phyloP scores from a whole-genome alignment of 2,113 vertebrate species.

The Marmota flaviventris region DNA sequence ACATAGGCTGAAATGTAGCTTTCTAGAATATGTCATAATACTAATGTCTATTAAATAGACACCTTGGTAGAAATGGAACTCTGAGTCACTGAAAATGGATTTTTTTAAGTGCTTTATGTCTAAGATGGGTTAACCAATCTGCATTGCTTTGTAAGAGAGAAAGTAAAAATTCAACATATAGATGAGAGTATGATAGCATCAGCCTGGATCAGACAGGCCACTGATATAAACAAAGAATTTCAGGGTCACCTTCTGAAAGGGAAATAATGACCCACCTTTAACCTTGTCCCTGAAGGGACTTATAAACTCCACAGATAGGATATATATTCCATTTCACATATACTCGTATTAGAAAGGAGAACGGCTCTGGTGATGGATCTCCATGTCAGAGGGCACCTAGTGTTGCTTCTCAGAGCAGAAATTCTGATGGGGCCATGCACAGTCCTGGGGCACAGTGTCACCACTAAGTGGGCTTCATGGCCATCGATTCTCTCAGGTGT shows the following conservation, averaged over 20 bases:
- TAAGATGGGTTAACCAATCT: slow-evolving; percentile 34
- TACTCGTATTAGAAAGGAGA: slow-evolving; percentile 64
- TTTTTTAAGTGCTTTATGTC: background rate
- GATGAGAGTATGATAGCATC: background rate
- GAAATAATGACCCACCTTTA: slow-evolving; percentile 69
- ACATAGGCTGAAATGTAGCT: background rate
- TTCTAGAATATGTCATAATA: slow-evolving; percentile 47
- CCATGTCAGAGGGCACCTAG: slow-evolving; percentile 65
- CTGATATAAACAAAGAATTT: slow-evolving; percentile 45
- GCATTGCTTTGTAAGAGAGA: background rate
- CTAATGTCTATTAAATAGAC: background rate
- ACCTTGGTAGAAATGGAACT: slow-evolving; percentile 23
- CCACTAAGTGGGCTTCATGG: slow-evolving; percentile 71
- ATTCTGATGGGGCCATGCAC: slow-evolving; percentile 74
- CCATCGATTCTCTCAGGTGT: slow-evolving; percentile 72
- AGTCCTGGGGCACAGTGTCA: slow-evolving; percentile 68
- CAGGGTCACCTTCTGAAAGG: slow-evolving; percentile 44
- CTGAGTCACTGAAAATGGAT: slow-evolving; percentile 27
- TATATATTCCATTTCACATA: slow-evolving; percentile 55
- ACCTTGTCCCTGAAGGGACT: slow-evolving; percentile 34
- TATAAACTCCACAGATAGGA: slow-evolving; percentile 42
- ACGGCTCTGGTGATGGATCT: slow-evolving; percentile 63
- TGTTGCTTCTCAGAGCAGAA: slow-evolving; percentile 70
- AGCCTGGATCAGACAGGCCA: background rate
- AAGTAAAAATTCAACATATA: slow-evolving; percentile 24